Percentiles rank a stretch among this genome's conserved stretches.
phyloP scores from a whole-genome alignment of 2,888 invertebrate genomes.

The Pyralis farinalis region DNA sequence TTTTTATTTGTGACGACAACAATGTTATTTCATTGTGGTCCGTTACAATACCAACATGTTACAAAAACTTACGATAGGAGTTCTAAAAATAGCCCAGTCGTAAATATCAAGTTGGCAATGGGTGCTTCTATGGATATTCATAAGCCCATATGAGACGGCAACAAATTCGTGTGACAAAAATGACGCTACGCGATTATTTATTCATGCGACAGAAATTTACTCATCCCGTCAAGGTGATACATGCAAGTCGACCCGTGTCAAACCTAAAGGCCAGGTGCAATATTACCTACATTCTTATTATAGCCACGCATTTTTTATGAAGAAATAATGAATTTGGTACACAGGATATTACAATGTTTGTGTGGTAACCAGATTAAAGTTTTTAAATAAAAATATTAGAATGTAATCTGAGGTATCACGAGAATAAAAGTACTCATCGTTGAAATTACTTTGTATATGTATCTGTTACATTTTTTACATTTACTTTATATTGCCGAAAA shows the following conservation, averaged over 20 bases:
- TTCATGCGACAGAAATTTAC: conserved; percentile 73
- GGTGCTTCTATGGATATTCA: conserved; percentile 32
- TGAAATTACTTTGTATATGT: too few relatives aligned
- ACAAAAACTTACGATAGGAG: too few relatives aligned
- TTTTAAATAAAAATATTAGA: too few relatives aligned
- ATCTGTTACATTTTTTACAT: too few relatives aligned
- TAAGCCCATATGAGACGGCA: conserved; percentile 38
- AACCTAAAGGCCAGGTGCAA: conserved; percentile 63
- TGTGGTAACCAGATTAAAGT: too few relatives aligned
- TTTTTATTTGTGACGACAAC: too few relatives aligned
- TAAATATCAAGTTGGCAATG: neutral
- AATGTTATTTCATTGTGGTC: too few relatives aligned
- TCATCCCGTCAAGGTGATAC: conserved; percentile 68
- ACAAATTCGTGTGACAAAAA: conserved; percentile 48
- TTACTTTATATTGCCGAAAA: too few relatives aligned
- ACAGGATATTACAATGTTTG: too few relatives aligned
- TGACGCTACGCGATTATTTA: conserved; percentile 61
- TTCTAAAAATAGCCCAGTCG: neutral
- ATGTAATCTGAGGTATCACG: too few relatives aligned
- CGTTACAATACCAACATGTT: too few relatives aligned
- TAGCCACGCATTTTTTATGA: conserved; percentile 35
- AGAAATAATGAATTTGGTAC: neutral
- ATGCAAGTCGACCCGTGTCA: conserved; percentile 74
- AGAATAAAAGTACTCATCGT: too few relatives aligned
- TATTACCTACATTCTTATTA: conserved; percentile 56